Evolutionary conservation across 2,888 invertebrate genomes (phyloP), one percentile per base, ranked within the genome.

Genomic region (Drosophila setosimentum): DNA sequence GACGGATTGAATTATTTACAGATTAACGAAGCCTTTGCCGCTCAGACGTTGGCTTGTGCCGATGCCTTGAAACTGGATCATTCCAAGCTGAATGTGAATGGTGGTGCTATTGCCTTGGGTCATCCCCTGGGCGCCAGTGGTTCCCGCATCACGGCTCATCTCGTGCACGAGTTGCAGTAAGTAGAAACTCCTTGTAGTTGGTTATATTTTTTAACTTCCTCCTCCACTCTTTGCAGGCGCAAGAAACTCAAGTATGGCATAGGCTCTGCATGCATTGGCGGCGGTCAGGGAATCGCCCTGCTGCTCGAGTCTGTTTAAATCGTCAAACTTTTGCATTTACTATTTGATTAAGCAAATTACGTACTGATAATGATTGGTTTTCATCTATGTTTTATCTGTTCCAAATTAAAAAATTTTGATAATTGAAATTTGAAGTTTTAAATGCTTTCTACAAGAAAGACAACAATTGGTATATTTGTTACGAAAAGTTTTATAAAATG

Each of bases 21-120:
- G 98, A 98, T 99, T 83, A 99, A 99, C 94, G 99, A 99, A 94
- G 99, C 99, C 0, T 99, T 99, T 94, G 98, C 96, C 53, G 97
- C 99, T 0, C 99, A 99, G 94, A 97, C 97, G 3, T 94, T 99
- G 62, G 96, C 99, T 0, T 99, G 99, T 84, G 96, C 96, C 55
- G 97, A 98, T 91, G 98, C 97, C 58, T 94, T 99, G 55, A 96
- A 96, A 76, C 93, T 99, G 71, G 98, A 99, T 92, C 93, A 96
- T 71, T 95, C 96, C 78, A 98, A 97, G 92, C 94, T 99, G 83
- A 99, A 99, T 93, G 96, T 98, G 24, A 96, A 98, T 93, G 99
- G 99, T 11, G 99, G 99, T 54, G 99, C 99, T 81, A 98, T 99
- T 91, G 98, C 99, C 29, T 92, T 99, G 58, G 99, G 99, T n/a